phyloP scores from a whole-genome alignment of 2,888 invertebrate species.

The Ptychoptera albimana region DNA sequence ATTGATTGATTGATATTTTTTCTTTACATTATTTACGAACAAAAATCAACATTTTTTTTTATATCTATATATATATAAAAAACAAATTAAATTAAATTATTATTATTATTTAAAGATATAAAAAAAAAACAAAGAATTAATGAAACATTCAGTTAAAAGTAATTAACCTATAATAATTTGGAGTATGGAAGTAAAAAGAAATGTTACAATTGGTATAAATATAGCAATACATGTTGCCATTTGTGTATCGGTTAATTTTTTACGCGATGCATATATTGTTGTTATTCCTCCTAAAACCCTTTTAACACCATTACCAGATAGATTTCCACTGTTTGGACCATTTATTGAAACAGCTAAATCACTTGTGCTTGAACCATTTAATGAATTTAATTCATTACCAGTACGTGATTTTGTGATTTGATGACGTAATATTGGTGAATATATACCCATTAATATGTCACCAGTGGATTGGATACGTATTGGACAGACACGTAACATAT shows the following conservation, averaged over 20 bases:
- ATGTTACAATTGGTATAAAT: neutral
- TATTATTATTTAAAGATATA: too few relatives aligned
- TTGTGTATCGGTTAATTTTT: slow-evolving; percentile 26
- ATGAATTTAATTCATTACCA: neutral
- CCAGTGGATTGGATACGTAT: slow-evolving; percentile 45
- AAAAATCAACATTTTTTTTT: too few relatives aligned
- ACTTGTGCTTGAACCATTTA: slow-evolving; percentile 9
- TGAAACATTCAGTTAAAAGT: too few relatives aligned
- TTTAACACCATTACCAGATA: slow-evolving; percentile 12
- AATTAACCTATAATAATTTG: too few relatives aligned
- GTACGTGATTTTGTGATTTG: slow-evolving; percentile 11
- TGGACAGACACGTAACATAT: slow-evolving; percentile 62
- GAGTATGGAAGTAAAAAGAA: too few relatives aligned
- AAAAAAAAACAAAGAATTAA: too few relatives aligned
- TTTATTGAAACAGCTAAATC: slow-evolving; percentile 7
- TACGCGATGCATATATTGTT: slow-evolving; percentile 24
- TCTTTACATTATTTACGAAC: too few relatives aligned
- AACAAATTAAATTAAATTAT: too few relatives aligned
- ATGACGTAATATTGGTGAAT: slow-evolving; percentile 44
- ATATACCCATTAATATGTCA: slow-evolving; percentile 46
- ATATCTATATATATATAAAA: too few relatives aligned
- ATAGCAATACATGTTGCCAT: slow-evolving; percentile 20
- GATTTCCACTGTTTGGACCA: slow-evolving; percentile 6
- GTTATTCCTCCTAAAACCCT: slow-evolving; percentile 28
- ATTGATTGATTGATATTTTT: too few relatives aligned